Evolutionary conservation across 2,888 invertebrate genomes (phyloP).

Genomic region (Carabus problematicus): DNA sequence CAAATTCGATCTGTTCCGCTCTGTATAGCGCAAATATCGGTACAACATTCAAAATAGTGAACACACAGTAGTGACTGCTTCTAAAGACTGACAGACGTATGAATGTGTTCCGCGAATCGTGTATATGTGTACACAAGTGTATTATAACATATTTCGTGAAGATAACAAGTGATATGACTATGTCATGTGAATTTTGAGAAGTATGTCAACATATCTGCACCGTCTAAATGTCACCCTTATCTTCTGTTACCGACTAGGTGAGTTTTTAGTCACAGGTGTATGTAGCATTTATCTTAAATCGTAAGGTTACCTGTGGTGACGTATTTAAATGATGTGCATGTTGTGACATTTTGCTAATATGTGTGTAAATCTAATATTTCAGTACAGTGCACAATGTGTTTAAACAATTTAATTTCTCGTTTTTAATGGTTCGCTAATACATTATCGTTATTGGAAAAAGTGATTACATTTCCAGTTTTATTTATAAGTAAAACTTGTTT

Average conservation of each 20-base stretch:
- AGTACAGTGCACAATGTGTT: not conserved
- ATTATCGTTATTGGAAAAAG: not conserved
- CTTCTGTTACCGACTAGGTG: constrained; percentile 10
- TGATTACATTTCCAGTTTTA: no score
- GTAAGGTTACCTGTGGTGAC: not conserved
- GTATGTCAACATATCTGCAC: constrained; percentile 8
- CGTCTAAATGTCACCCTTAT: not conserved
- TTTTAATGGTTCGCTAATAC: not conserved
- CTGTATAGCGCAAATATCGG: not conserved
- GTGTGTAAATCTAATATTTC: no score
- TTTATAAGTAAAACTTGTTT: no score
- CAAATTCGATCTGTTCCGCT: constrained; percentile 3
- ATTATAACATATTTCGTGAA: constrained; percentile 19
- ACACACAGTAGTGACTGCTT: no score
- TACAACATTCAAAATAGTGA: constrained; percentile 13
- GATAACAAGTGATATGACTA: constrained; percentile 16
- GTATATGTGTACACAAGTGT: constrained; percentile 7
- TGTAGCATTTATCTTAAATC: not conserved
- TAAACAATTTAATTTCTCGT: not conserved
- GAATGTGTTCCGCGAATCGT: not conserved
- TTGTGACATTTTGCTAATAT: not conserved
- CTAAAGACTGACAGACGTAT: not conserved
- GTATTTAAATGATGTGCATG: not conserved
- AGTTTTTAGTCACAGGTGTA: constrained; percentile 14
- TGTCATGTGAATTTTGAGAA: constrained; percentile 9